These are phyloP conservation scores for Lasioglossum baleicum DNA, from an alignment of 1,140 invertebrate genomes.

Conservation along the genomic window DNA sequence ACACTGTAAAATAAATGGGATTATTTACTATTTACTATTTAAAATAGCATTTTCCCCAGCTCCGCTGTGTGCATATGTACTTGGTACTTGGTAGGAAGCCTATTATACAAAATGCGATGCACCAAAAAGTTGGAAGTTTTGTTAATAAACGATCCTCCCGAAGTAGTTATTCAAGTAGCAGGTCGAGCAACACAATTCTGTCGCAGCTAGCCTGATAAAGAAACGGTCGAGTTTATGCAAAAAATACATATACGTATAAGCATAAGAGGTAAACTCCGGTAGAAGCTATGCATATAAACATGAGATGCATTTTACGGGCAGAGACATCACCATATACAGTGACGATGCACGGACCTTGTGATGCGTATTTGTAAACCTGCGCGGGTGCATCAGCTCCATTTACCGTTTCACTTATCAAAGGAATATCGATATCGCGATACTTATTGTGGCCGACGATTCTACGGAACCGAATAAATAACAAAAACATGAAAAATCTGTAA, in stretches of 20 bases:
- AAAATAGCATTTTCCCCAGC: too few relatives aligned
- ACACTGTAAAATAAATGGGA: too few relatives aligned
- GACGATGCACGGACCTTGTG: background rate
- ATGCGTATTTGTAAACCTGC: conserved; percentile 4
- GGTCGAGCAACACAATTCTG: background rate
- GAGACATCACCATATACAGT: conserved; percentile 36
- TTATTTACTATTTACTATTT: too few relatives aligned
- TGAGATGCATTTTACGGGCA: conserved; percentile 43
- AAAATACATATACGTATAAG: background rate
- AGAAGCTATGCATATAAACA: conserved; percentile 42
- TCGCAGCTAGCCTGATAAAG: background rate
- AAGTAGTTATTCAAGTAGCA: background rate
- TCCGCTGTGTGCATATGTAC: too few relatives aligned
- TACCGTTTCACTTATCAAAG: conserved; percentile 5
- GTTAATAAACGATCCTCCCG: too few relatives aligned
- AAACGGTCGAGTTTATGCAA: background rate
- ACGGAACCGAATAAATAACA: background rate
- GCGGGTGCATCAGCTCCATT: background rate
- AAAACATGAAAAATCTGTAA: background rate
- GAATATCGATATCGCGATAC: background rate
- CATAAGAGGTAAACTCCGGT: background rate
- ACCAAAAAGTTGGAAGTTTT: too few relatives aligned
- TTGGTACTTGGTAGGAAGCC: too few relatives aligned
- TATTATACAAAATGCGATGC: too few relatives aligned
- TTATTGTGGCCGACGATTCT: background rate